Conservation (phyloP, 2,888 invertebrate species). For the Tachina grossa region DNA sequence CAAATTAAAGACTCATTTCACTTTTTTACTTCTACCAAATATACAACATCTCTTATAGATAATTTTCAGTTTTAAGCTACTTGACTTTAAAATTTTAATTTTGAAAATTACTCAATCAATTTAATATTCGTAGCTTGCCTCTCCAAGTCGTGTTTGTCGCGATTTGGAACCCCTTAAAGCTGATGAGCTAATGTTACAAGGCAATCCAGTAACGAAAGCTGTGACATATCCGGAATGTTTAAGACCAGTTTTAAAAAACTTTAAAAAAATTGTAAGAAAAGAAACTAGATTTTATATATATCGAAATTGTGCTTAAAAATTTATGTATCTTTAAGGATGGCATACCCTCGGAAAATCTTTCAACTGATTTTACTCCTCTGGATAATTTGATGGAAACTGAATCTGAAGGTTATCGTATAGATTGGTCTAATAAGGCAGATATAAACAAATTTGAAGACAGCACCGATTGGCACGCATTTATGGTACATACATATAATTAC, state of each 20-base stretch:
- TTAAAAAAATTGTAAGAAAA: conserved; percentile 75
- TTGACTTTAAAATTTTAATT: too few species aligned
- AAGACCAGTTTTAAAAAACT: conserved; percentile 76
- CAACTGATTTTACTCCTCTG: conserved; percentile 76
- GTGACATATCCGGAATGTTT: conserved; percentile 78
- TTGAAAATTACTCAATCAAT: not conserved
- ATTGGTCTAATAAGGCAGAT: conserved; percentile 73
- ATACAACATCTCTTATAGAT: too few species aligned
- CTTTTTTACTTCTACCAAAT: too few species aligned
- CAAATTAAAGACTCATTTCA: too few species aligned
- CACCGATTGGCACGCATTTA: conserved; percentile 79
- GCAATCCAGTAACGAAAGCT: conserved; percentile 77
- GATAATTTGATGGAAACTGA: conserved; percentile 75
- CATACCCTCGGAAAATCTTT: conserved; percentile 76
- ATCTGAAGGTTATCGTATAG: conserved; percentile 74
- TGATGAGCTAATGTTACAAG: conserved; percentile 74
- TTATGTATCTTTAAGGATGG: conserved; percentile 76
- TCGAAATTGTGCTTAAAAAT: not conserved
- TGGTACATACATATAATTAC: conserved; percentile 72
- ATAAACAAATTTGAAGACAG: conserved; percentile 76
- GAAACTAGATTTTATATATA: not conserved
- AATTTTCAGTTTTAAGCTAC: too few species aligned
- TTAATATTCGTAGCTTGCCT: conserved; percentile 19
- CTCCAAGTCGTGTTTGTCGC: conserved; percentile 74
- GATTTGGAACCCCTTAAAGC: conserved; percentile 77